phyloP scores from a whole-genome alignment of 2,888 invertebrate species.

The Cremastobaeus sp. region DNA sequence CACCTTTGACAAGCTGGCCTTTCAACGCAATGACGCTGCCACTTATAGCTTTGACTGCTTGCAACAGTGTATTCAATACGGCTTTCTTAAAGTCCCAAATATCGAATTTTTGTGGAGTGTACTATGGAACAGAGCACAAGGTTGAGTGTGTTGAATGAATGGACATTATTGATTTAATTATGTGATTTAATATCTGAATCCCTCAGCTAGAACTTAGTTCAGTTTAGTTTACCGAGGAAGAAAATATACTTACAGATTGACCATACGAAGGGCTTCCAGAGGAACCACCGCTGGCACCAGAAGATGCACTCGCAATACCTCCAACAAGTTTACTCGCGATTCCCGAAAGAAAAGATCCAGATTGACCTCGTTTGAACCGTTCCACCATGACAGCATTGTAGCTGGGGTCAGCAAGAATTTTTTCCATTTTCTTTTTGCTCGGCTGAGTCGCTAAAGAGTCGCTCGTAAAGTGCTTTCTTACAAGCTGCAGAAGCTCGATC shows the following conservation, averaged over 20 bases:
- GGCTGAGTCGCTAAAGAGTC: constrained; percentile 38
- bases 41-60: constrained; percentile 92
- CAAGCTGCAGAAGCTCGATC: constrained; percentile 52
- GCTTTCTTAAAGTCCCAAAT: constrained; percentile 90
- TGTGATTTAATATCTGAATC: too few relatives aligned
- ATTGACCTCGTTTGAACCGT: constrained; percentile 63
- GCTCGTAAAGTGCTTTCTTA: constrained; percentile 44
- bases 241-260: constrained; percentile 37
- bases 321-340: constrained; percentile 72
- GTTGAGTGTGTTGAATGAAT: too few relatives aligned
- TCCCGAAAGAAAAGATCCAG: constrained; percentile 70
- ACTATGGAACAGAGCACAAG: too few relatives aligned
- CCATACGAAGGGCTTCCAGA: constrained; percentile 52
- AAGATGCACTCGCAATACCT: constrained; percentile 72
- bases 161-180: too few relatives aligned
- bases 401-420: constrained; percentile 65
- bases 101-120: constrained; percentile 79
- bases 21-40: constrained; percentile 93
- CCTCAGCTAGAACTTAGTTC: too few relatives aligned
- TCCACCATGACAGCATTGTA: constrained; percentile 68
- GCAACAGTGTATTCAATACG: constrained; percentile 88
- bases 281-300: constrained; percentile 67
- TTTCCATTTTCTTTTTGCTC: constrained; percentile 63
- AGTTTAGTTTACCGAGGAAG: too few relatives aligned
- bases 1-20: constrained; percentile 91